Percentiles rank a stretch among this genome's conserved stretches.
Conservation (phyloP, 2,113 vertebrate species). For the Cyprinus carpio region DNA sequence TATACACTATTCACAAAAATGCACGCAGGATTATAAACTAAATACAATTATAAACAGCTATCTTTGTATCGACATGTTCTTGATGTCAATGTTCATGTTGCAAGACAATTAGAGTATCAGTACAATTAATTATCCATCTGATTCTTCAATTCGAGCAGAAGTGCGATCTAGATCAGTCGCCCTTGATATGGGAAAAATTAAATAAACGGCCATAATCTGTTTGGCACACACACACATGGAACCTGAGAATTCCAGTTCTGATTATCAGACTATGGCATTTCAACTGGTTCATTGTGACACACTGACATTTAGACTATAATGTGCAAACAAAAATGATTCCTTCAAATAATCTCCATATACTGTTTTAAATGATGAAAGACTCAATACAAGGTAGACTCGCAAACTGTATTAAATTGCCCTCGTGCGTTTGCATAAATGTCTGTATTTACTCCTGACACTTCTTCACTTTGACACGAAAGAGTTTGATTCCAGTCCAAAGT, state of each 20-base stretch:
- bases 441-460: constrained; percentile 3
- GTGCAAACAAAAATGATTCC: not conserved
- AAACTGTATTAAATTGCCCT: not conserved
- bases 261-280: constrained; percentile 28
- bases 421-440: constrained; percentile 15
- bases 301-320: constrained; percentile 18
- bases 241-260: constrained; percentile 48
- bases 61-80: constrained; percentile 14
- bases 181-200: constrained; percentile 6
- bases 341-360: not conserved
- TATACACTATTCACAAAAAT: constrained; percentile 71
- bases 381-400: not conserved
- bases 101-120: constrained; percentile 8
- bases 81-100: not conserved
- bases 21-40: constrained; percentile 69
- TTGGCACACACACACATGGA: not conserved
- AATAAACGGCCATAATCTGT: constrained; percentile 16
- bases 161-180: constrained; percentile 11
- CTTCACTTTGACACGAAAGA: constrained; percentile 1
- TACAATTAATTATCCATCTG: constrained; percentile 13
- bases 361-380: not conserved
- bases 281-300: not conserved
- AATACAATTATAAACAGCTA: constrained; percentile 65
- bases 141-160: constrained; percentile 13
- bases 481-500: constrained; percentile 20